These are phyloP conservation scores for Sthenelais limicola DNA, from an alignment of 2,888 invertebrate species.

Conservation along the genomic window DNA sequence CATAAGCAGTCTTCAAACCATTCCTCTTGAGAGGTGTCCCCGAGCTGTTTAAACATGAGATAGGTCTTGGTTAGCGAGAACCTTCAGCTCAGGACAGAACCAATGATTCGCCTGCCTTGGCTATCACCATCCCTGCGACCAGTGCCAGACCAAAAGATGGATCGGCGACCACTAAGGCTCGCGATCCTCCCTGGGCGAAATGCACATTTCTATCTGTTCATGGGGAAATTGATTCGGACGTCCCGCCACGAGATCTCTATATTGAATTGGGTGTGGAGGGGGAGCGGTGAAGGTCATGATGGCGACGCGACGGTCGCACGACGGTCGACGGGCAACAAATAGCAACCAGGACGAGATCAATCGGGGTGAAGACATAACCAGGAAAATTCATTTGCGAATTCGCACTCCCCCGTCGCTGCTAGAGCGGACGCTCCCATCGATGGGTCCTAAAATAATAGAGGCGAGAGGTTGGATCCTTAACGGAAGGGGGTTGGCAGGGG, in stretches of 20 bases:
- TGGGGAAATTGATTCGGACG: constrained; percentile 11
- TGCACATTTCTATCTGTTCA: constrained; percentile 37
- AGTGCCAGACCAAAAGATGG: constrained; percentile 18
- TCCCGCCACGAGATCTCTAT: constrained; percentile 13
- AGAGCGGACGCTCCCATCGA: constrained; percentile 23
- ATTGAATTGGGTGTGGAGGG: constrained; percentile 28
- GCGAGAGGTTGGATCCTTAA: constrained; percentile 1
- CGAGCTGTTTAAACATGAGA: no score
- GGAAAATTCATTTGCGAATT: background rate
- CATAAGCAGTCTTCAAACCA: no score
- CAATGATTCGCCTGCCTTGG: no score
- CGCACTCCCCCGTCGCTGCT: background rate
- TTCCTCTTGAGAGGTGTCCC: no score
- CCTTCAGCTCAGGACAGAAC: no score
- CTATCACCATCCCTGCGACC: no score
- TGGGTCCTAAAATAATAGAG: constrained; percentile 33
- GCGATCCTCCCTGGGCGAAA: constrained; percentile 10
- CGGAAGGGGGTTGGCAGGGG: background rate
- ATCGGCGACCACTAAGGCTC: constrained; percentile 10
- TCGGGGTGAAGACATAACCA: constrained; percentile 10
- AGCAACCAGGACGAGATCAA: constrained; percentile 18
- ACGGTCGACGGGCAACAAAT: background rate
- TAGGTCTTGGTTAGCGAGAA: no score
- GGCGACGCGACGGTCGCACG: background rate
- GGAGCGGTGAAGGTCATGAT: background rate